Conservation (phyloP, 2,113 vertebrate species). For the Lanius ludovicianus region DNA sequence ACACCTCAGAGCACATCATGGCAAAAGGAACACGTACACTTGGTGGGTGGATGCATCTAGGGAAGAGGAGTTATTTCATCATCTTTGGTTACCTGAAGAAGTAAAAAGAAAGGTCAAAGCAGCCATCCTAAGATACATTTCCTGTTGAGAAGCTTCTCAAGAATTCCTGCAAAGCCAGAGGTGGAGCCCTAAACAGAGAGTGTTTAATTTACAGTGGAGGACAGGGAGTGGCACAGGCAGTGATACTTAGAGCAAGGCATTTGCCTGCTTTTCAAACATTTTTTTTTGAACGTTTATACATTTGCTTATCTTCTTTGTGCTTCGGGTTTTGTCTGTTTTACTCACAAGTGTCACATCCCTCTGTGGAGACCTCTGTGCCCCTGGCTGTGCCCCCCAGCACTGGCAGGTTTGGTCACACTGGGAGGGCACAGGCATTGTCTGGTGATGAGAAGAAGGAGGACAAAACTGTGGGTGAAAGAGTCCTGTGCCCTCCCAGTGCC, state of each 20-base stretch:
- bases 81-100: background rate
- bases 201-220: background rate
- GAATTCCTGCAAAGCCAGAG: background rate
- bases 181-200: background rate
- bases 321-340: background rate
- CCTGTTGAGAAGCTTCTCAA: background rate
- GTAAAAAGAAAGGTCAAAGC: background rate
- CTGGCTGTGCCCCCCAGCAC: background rate
- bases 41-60: background rate
- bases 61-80: background rate
- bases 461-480: background rate
- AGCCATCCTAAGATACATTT: background rate
- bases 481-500: background rate
- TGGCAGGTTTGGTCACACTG: background rate
- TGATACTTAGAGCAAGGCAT: background rate
- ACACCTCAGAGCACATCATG: background rate
- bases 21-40: background rate
- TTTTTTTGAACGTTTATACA: background rate
- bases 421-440: background rate
- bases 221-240: background rate
- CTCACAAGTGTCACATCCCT: rapidly evolving
- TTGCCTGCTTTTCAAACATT: background rate
- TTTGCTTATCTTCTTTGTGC: background rate
- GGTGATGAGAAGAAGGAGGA: rapidly evolving
- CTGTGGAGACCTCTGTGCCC: background rate